Evolutionary conservation across 2,113 vertebrate species (phyloP).

Genomic region (Mormyrus lacerda): DNA sequence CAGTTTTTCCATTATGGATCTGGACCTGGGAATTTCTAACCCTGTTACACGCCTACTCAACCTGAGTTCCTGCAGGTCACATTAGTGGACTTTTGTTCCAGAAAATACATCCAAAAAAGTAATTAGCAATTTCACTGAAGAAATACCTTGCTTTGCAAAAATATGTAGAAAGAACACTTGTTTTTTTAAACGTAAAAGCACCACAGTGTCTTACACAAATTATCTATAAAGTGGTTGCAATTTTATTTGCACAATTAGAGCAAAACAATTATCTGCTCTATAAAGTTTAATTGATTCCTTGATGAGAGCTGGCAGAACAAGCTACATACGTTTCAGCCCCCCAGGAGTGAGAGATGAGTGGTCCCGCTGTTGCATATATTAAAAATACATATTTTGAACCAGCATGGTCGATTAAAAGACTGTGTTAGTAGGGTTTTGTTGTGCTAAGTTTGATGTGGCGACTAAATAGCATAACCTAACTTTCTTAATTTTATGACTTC

Average conservation of each 20-base stretch:
- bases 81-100: neutral
- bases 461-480: neutral
- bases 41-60: neutral
- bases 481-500: neutral
- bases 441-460: neutral
- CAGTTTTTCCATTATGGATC: neutral
- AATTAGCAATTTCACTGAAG: neutral
- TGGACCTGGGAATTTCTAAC: neutral
- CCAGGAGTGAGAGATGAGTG: neutral
- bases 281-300: conserved; percentile 12
- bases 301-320: neutral
- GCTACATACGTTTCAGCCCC: neutral
- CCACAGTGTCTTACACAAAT: conserved; percentile 1
- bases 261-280: conserved; percentile 11
- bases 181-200: neutral
- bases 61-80: neutral
- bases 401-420: neutral
- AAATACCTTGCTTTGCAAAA: conserved; percentile 6
- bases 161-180: neutral
- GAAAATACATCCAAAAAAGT: neutral
- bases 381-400: neutral
- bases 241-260: conserved; percentile 2
- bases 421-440: neutral
- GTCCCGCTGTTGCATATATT: neutral
- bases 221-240: neutral